Evolutionary conservation across 2,888 invertebrate genomes (phyloP), one percentile per base, ranked within the genome.

Genomic region (Listrodromus nycthemerus): DNA sequence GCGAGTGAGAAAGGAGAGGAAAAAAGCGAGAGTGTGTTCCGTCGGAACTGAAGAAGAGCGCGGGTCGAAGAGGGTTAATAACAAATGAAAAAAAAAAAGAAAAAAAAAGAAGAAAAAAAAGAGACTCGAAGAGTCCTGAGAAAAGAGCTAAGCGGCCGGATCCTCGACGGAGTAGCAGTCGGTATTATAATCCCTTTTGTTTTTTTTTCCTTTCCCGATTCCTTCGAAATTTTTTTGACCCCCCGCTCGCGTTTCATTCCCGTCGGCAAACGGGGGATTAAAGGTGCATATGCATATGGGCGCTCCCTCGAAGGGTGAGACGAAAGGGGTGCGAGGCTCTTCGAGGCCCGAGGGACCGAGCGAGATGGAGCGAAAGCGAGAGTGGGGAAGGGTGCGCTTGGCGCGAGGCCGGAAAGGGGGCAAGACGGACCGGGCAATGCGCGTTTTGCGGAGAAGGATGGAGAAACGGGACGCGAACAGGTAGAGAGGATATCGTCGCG

Each of bases 121-220:
- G 16, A 50, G 41, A 21, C 55, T 58, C 55, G 48, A 16, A 30
- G 48, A 80, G 73, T 82, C 87, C 83, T 87, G 86, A 85, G 85
- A 86, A 86, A 85, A 79, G 82, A 78, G 73, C 24, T 27, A 27
- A 21, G 79, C 69, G 80, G 82, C 80, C 77, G 84, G 74, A 77
- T 83, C 83, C 70, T 80, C 69, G 21, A 58, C 24, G 58, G 21
- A 52, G 71, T 33, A 33, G 33, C 61, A 55, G 41, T 63, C 65
- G 66, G 74, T 74, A 84, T 81, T 70, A 70, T 63, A 76, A 63
- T 21, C 75, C 63, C 70, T 84, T 75, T 86, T 77, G 78, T 78
- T 86, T 82, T 80, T 76, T 77, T 78, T 73, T 86, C 80, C 77
- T 76, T 87, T 87, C 81, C 83, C 82, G 82, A 80, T 85, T 85